phyloP scores from a whole-genome alignment of 2,797 vertebrate genomes.

The Benthosema pterotum region DNA sequence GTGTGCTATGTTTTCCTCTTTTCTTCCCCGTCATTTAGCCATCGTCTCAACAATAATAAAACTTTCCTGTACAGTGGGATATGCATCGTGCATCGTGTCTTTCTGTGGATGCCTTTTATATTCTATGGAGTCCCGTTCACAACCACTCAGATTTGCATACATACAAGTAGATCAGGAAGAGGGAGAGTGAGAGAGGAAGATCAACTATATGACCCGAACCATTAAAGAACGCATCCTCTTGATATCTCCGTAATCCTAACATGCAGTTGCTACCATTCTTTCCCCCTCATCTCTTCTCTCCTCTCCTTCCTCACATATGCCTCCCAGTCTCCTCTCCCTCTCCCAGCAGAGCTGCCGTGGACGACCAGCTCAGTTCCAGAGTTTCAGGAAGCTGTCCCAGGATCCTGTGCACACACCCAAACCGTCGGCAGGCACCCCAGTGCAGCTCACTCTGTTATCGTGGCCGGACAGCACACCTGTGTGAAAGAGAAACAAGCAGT shows the following conservation, averaged over 20 bases:
- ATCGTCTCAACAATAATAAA: constrained; percentile 23
- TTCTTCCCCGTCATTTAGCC: constrained; percentile 18
- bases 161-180: constrained; percentile 41
- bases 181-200: constrained; percentile 30
- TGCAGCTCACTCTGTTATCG: constrained; percentile 97
- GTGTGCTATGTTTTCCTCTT: constrained; percentile 43
- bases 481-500: neutral
- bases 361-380: constrained; percentile 88
- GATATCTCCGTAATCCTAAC: constrained; percentile 8
- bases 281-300: constrained; percentile 1
- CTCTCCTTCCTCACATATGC: constrained; percentile 16
- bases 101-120: constrained; percentile 53
- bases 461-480: constrained; percentile 90
- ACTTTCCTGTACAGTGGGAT: constrained; percentile 38
- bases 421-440: constrained; percentile 90
- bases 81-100: constrained; percentile 29
- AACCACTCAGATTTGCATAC: constrained; percentile 46
- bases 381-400: constrained; percentile 98
- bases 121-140: constrained; percentile 43
- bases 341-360: neutral
- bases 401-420: constrained; percentile 96
- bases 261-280: neutral
- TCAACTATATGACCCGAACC: neutral
- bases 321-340: constrained; percentile 8
- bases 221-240: neutral